Percentiles rank a stretch among this genome's conserved stretches.
These are phyloP conservation scores for Myiotriccus ornatus DNA, from an alignment of 2,797 vertebrate species.

Conservation along the genomic window DNA sequence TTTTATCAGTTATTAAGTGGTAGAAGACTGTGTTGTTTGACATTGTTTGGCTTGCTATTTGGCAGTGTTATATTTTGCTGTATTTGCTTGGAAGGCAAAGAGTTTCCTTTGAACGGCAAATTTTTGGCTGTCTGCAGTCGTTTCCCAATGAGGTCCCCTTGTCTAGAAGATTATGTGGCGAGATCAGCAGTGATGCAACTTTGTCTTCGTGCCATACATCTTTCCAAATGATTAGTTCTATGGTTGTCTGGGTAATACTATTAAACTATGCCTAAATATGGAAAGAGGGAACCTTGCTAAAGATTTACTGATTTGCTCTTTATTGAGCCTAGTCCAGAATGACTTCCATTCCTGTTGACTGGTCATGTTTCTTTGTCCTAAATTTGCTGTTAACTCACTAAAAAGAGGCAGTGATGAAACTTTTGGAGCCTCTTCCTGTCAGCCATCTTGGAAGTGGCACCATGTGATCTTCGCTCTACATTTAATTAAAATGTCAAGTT, in stretches of 20 bases:
- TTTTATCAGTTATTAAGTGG: conserved; percentile 28
- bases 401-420: conserved; percentile 30
- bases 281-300: conserved; percentile 42
- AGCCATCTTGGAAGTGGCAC: conserved; percentile 4
- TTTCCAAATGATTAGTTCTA: conserved; percentile 51
- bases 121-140: conserved; percentile 59
- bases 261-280: conserved; percentile 50
- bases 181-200: conserved; percentile 51
- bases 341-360: background rate
- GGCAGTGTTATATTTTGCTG: background rate
- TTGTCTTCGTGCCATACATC: conserved; percentile 34
- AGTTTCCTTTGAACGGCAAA: conserved; percentile 40
- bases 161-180: conserved; percentile 21
- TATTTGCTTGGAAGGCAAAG: conserved; percentile 51
- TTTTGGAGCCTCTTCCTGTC: conserved; percentile 15
- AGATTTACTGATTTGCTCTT: conserved; percentile 47
- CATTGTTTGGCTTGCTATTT: background rate
- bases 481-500: conserved; percentile 51
- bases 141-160: conserved; percentile 62
- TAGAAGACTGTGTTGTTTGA: conserved; percentile 41
- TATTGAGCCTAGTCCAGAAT: conserved; percentile 20
- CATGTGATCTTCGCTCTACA: background rate
- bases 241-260: conserved; percentile 32
- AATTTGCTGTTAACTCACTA: conserved; percentile 16
- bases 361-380: background rate